Evolutionary conservation across 2,888 invertebrate species (phyloP), one percentile per base, ranked within the genome.

Genomic region (Watsonalla cultraria): DNA sequence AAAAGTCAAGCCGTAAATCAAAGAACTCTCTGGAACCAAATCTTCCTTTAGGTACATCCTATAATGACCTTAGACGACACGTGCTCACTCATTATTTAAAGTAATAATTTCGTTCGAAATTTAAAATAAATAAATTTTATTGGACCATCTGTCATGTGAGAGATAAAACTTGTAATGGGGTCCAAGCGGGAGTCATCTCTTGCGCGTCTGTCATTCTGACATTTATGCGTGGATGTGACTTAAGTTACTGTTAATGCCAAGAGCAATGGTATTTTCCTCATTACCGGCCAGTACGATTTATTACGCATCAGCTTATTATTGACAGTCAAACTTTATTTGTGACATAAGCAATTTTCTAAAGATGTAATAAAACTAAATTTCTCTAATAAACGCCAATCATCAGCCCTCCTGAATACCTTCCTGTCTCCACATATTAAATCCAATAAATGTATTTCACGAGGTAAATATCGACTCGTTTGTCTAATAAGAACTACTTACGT

Each of bases 121-220:
- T 88, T 86, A 80, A 87, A 86, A 88, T 86, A 86, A 82, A 80
- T 88, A 85, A 76, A 74, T 87, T 90, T 90, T 90, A 90, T 84
- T 76, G 68, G 84, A 71, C 87, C 86, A 86, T 90, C 85, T 86
- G 86, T 90, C 90, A 90, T 86, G 78, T 72, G 67, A 76, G 76
- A 78, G 74, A 84, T 89, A 84, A 87, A 87, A 84, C 75, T 70
- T 64, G 79, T 82, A 85, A 84, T 82, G 77, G 77, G 75, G 72
- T 74, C 63, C 66, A 70, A 64, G 80, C 80, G 66, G 84, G 78
- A 86, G 84, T 82, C 78, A 62, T 64, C 72, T 71, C 73, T 60
- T 60, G 70, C 74, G 76, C 68, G 58, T 62, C 76, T 66, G 81
- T 78, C 82, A 80, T 83, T 54, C 64, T 85, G 90, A 90, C 90